phyloP scores from a whole-genome alignment of 2,113 vertebrate genomes.

The Nanorana parkeri region DNA sequence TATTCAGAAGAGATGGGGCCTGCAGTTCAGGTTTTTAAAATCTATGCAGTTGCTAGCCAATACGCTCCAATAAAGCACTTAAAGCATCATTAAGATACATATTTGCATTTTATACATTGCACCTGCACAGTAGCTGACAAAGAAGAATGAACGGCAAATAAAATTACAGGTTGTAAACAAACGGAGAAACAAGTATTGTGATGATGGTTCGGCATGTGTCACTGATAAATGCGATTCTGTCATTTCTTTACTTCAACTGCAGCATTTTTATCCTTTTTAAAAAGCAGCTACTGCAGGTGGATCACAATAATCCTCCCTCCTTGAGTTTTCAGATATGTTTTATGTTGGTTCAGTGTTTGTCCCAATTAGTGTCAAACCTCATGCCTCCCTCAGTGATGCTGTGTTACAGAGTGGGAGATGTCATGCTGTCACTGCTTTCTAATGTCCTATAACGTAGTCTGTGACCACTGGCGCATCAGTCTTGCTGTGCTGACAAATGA shows the following conservation, averaged over 20 bases:
- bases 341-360: constrained; percentile 25
- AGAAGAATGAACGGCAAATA: neutral
- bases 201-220: constrained; percentile 1
- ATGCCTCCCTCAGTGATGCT: constrained; percentile 11
- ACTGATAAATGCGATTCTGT: constrained; percentile 30
- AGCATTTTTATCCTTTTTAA: neutral
- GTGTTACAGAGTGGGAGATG: constrained; percentile 5
- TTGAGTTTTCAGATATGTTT: constrained; percentile 15
- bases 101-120: neutral
- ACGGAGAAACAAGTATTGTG: constrained; percentile 2
- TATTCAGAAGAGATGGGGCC: too few species aligned
- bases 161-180: neutral
- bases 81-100: neutral
- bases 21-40: too few species aligned
- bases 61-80: neutral
- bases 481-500: constrained; percentile 14
- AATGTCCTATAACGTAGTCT: constrained; percentile 18
- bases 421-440: constrained; percentile 29
- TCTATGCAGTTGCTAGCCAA: too few species aligned
- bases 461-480: constrained; percentile 32
- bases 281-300: constrained; percentile 6
- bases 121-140: neutral
- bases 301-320: constrained; percentile 21
- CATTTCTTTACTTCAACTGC: neutral
- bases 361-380: constrained; percentile 44